Conservation (phyloP, 2,113 vertebrate species). For the Dasyurus viverrinus region DNA sequence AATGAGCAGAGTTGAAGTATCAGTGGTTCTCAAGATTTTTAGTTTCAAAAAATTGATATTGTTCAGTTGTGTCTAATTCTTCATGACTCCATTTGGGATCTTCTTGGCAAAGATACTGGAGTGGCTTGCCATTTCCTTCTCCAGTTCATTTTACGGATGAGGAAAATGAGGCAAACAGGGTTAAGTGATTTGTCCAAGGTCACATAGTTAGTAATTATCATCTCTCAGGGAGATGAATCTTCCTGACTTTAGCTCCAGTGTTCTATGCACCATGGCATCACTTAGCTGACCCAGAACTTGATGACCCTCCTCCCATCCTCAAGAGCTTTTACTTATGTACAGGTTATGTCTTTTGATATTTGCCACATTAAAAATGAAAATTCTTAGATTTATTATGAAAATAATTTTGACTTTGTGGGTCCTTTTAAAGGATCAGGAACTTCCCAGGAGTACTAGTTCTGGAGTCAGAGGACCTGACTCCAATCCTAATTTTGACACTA, state of each 20-base stretch:
- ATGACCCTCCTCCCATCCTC: neutral
- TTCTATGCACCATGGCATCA: neutral
- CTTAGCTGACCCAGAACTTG: neutral
- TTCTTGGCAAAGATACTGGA: neutral
- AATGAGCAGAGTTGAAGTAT: neutral
- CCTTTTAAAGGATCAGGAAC: neutral
- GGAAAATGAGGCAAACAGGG: neutral
- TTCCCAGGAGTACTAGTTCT: neutral
- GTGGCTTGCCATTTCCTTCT: neutral
- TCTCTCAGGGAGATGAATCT: neutral
- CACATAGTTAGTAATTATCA: neutral
- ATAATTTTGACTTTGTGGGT: neutral
- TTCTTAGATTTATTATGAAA: neutral
- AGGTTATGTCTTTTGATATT: neutral
- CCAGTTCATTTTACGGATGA: neutral
- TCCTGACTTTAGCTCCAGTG: too few species aligned
- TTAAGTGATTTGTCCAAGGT: neutral
- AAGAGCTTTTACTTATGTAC: neutral
- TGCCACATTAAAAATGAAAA: neutral
- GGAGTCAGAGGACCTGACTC: neutral
- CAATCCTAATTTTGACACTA: too few species aligned
- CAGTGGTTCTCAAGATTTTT: neutral
- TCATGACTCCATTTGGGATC: neutral
- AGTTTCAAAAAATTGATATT: neutral
- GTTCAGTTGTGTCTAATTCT: neutral